A percentile compares a stretch with the other conserved stretches of the same genome.
Evolutionary conservation across 2,888 invertebrate species (phyloP).

Genomic region (Drosophila pegasa): DNA sequence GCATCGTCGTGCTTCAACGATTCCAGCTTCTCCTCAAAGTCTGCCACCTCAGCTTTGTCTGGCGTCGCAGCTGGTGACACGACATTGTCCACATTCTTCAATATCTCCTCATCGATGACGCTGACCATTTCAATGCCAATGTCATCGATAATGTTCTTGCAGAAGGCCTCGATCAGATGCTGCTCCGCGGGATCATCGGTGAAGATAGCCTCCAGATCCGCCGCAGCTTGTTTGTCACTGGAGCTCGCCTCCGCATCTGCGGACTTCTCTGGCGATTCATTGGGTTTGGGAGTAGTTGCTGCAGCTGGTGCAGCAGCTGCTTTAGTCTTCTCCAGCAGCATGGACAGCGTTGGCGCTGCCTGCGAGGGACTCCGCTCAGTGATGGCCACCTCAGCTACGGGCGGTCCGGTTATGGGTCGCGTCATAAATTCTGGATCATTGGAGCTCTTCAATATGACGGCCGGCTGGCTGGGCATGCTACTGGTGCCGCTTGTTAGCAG

Average conservation of each 20-base stretch:
- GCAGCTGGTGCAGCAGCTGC: slow-evolving; percentile 10
- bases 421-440: slow-evolving; percentile 73
- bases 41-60: slow-evolving; percentile 64
- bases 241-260: slow-evolving; percentile 10
- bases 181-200: slow-evolving; percentile 78
- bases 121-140: slow-evolving; percentile 82
- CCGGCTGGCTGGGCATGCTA: slow-evolving; percentile 72
- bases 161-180: slow-evolving; percentile 83
- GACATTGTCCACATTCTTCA: slow-evolving; percentile 80
- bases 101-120: slow-evolving; percentile 82
- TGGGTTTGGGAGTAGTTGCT: slow-evolving; percentile 8
- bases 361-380: slow-evolving; percentile 86
- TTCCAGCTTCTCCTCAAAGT: slow-evolving; percentile 68
- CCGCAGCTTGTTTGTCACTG: slow-evolving; percentile 41
- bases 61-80: slow-evolving; percentile 48
- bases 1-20: slow-evolving; percentile 36
- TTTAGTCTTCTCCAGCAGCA: slow-evolving; percentile 88
- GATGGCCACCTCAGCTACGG: slow-evolving; percentile 52
- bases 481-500: slow-evolving; percentile 82
- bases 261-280: slow-evolving; percentile 20
- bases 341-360: slow-evolving; percentile 91
- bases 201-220: slow-evolving; percentile 12
- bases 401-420: slow-evolving; percentile 83
- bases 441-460: slow-evolving; percentile 68
- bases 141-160: slow-evolving; percentile 83